A percentile compares a stretch with the other conserved stretches of the same genome.
Evolutionary conservation across 2,888 invertebrate species (phyloP).

Genomic region (Sphaeridia pumilis): DNA sequence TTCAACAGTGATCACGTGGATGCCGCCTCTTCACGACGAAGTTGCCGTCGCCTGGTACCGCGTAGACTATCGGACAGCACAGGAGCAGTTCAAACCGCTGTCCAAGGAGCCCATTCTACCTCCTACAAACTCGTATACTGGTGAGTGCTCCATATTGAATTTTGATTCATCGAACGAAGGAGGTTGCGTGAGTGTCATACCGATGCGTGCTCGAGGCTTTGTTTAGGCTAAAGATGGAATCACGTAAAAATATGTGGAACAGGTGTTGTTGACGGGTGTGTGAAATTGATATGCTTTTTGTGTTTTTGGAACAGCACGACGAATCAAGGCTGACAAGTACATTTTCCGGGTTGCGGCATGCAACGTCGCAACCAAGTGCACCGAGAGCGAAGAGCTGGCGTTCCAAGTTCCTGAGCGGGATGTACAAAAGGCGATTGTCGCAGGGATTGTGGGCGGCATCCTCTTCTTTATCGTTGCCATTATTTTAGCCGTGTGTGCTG

Average conservation of each 20-base stretch:
- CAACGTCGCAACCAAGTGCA: slow-evolving; percentile 53
- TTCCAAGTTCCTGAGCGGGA: slow-evolving; percentile 81
- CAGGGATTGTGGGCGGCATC: slow-evolving; percentile 91
- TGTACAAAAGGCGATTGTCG: slow-evolving; percentile 89
- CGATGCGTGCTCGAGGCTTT: no score
- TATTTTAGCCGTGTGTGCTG: slow-evolving; percentile 91
- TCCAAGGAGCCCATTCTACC: slow-evolving; percentile 78
- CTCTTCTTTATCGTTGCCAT: slow-evolving; percentile 96
- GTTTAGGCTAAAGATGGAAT: no score
- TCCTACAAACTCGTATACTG: slow-evolving; percentile 77
- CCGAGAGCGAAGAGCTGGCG: slow-evolving; percentile 75
- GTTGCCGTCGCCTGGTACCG: slow-evolving; percentile 71
- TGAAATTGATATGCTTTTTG: not conserved
- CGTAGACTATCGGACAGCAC: slow-evolving; percentile 56
- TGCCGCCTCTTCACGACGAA: slow-evolving; percentile 66
- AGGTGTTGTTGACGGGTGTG: no score
- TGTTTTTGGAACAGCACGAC: slow-evolving; percentile 18
- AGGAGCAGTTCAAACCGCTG: slow-evolving; percentile 64
- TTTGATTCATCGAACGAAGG: not conserved
- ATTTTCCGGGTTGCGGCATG: slow-evolving; percentile 84
- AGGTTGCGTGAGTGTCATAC: not conserved
- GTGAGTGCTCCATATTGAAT: slow-evolving; percentile 44
- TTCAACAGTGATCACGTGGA: slow-evolving; percentile 65
- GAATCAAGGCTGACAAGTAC: slow-evolving; percentile 58
- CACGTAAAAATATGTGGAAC: no score